phyloP scores from a whole-genome alignment of 2,113 vertebrate genomes.

The Mastomys natalensis region DNA sequence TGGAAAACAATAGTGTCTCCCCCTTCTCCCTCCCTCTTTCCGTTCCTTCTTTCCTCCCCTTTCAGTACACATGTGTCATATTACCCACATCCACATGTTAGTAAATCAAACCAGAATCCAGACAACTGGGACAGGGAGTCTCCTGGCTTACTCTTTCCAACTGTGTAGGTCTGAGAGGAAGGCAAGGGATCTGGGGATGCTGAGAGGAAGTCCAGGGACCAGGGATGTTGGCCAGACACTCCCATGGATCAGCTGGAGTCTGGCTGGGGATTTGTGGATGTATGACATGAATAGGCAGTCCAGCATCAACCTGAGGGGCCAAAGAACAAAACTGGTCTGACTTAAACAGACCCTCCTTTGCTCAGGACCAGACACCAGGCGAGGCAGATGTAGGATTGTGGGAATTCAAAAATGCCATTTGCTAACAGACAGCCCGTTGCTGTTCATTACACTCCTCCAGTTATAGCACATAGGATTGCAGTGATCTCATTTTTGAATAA shows the following conservation, averaged over 20 bases:
- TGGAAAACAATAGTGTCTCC: neutral
- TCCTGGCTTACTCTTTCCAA: conserved; percentile 53
- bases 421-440: conserved; percentile 79
- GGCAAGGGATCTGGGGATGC: conserved; percentile 27
- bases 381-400: conserved; percentile 24
- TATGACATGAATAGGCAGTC: conserved; percentile 74
- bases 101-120: conserved; percentile 24
- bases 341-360: conserved; percentile 65
- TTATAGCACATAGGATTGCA: conserved; percentile 88
- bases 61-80: neutral
- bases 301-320: neutral
- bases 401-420: conserved; percentile 73
- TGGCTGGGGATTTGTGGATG: conserved; percentile 90
- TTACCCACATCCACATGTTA: neutral
- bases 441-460: conserved; percentile 91
- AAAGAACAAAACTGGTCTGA: conserved; percentile 72
- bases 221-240: conserved; percentile 73
- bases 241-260: conserved; percentile 84
- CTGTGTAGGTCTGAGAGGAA: conserved; percentile 66
- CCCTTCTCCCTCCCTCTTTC: neutral
- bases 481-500: conserved; percentile 93
- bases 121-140: neutral
- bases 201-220: conserved; percentile 31
- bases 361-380: conserved; percentile 50
- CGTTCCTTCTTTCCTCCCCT: neutral